A percentile compares a stretch with the other conserved stretches of the same genome.
Evolutionary conservation across 2,797 vertebrate species (phyloP).

Genomic region (Sylvilagus floridanus): DNA sequence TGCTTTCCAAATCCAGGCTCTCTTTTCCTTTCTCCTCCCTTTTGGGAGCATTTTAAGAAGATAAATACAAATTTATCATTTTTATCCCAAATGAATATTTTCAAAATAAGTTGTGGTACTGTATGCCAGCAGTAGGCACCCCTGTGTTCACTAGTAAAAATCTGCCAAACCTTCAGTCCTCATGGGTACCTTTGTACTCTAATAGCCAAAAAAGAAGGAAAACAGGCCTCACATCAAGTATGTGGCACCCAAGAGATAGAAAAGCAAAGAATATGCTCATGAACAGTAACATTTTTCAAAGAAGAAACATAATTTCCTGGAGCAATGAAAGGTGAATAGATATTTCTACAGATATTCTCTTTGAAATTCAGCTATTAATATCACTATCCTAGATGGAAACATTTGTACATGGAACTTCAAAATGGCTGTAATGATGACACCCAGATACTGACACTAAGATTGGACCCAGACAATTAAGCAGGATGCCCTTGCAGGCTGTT

Average conservation of each 20-base stretch:
- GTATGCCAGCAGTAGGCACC: constrained; percentile 61
- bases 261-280: constrained; percentile 58
- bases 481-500: background rate
- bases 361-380: background rate
- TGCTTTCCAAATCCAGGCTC: constrained; percentile 57
- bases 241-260: constrained; percentile 52
- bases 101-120: constrained; percentile 73
- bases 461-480: background rate
- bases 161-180: constrained; percentile 68
- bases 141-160: constrained; percentile 59
- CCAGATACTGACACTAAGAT: background rate
- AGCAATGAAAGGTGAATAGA: constrained; percentile 51
- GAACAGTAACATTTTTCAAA: constrained; percentile 67
- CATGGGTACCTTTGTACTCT: constrained; percentile 74
- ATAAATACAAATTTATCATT: constrained; percentile 80
- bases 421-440: background rate
- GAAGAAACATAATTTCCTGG: constrained; percentile 64
- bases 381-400: constrained; percentile 3
- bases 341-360: constrained; percentile 54
- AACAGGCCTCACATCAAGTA: constrained; percentile 62
- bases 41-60: constrained; percentile 75
- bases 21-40: background rate
- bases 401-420: background rate
- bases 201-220: constrained; percentile 72
- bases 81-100: constrained; percentile 77